Base-by-base conservation (phyloP, 2,888 invertebrate genomes). In the Petrolisthes manimaculis region DNA sequence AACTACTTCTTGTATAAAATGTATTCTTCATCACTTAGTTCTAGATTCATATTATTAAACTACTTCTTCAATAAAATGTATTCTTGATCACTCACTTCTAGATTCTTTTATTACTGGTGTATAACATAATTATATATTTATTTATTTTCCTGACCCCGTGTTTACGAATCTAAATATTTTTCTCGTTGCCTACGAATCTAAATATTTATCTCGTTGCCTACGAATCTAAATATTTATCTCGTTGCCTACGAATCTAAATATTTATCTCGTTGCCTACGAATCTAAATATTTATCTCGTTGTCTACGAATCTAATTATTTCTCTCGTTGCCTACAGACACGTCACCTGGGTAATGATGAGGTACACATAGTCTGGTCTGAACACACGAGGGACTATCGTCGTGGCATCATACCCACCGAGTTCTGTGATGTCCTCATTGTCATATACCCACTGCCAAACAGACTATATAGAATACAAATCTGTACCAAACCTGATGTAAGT, bases 281-380 rank as follows among this genome's bases (percentile, higher is more conserved):
- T n/a, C n/a, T n/a, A n/a, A n/a, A 61, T 14, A 8, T 61, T 61
- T 61, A 61, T 61, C 61, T 14, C 61, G 8, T 61, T 61, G 61
- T 12, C 61, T 61, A 61, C 61, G 9, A 61, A 14, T 14, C 61
- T 24, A 8, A n/a, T 74, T 53, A 80, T 55, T n/a, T 14, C 18
- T 24, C 37, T 67, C 37, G 14, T 4, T 37, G 18, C 14, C 56
- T 83, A 91, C 92, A 96, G 96, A 97, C 98, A 18, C 95, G 98
- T 5, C 99, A 99, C 94, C 94, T 99, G 91, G 99, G 99, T 80
- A 99, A 99, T 93, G 99, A 99, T 93, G 99, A 99, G 93, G 97
- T 99, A 89, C 99, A 99, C 93, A 98, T 99, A 91, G 98, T 99
- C 56, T 99, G 99, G 99, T 98, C 98, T 83, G 99, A 99, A 93